These are phyloP conservation scores for Hycleus phaleratus DNA, from an alignment of 1,140 invertebrate species.

Conservation along the genomic window DNA sequence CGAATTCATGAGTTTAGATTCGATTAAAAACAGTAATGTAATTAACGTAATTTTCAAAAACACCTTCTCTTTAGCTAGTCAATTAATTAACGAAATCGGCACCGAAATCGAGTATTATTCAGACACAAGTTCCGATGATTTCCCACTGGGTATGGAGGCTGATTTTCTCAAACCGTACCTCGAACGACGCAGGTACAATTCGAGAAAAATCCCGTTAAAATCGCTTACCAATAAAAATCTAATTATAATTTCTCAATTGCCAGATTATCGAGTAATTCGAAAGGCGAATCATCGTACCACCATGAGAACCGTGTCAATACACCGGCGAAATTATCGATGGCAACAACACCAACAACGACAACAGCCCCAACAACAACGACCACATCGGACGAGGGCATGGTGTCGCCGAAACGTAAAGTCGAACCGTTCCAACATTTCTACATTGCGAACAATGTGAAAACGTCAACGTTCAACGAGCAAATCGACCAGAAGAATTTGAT, in stretches of 20 bases:
- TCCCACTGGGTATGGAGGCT: slow-evolving; percentile 37
- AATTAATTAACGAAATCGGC: slow-evolving; percentile 47
- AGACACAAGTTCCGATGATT: slow-evolving; percentile 32
- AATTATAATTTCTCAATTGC: slow-evolving; percentile 4
- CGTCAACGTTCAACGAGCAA: slow-evolving; percentile 42
- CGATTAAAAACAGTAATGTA: slow-evolving; percentile 47
- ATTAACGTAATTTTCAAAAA: slow-evolving; percentile 57
- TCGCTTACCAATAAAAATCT: too few species aligned
- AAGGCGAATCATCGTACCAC: slow-evolving; percentile 35
- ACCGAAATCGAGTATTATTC: slow-evolving; percentile 31
- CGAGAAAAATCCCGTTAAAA: neutral
- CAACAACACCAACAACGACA: slow-evolving; percentile 8
- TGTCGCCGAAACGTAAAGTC: slow-evolving; percentile 35
- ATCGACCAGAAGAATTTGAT: slow-evolving; percentile 36
- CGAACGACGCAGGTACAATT: slow-evolving; percentile 19
- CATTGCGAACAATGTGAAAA: slow-evolving; percentile 40
- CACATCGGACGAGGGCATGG: slow-evolving; percentile 32
- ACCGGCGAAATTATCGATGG: neutral
- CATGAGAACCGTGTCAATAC: slow-evolving; percentile 18
- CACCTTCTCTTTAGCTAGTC: slow-evolving; percentile 52
- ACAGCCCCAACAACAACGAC: slow-evolving; percentile 10
- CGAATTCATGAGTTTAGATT: slow-evolving; percentile 31
- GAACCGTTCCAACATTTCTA: slow-evolving; percentile 38
- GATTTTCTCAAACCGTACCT: slow-evolving; percentile 29
- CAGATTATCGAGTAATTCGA: slow-evolving; percentile 41